These are phyloP conservation scores for Mustela lutreola DNA, from an alignment of 2,113 vertebrate genomes.

Conservation along the genomic window DNA sequence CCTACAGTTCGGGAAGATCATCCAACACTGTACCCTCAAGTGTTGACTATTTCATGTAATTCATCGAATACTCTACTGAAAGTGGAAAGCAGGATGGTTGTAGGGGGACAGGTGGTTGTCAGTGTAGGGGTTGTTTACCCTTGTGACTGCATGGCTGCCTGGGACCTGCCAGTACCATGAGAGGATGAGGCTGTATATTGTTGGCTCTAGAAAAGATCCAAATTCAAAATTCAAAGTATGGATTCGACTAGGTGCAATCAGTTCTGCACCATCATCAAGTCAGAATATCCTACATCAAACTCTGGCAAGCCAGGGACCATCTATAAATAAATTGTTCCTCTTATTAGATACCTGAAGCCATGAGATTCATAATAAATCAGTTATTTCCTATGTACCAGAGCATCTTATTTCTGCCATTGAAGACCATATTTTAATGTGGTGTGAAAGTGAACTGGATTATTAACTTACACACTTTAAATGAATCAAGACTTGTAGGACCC, in stretches of 20 bases:
- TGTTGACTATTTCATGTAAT: not conserved
- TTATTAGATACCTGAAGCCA: not conserved
- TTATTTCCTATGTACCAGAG: not conserved
- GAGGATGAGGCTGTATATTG: not conserved
- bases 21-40: not conserved
- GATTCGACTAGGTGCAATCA: not conserved
- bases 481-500: not conserved
- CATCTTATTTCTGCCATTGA: not conserved
- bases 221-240: not conserved
- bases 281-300: not conserved
- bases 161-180: not conserved
- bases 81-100: not conserved
- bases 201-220: not conserved
- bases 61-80: not conserved
- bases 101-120: not conserved
- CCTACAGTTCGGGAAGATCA: not conserved
- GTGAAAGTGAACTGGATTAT: conserved; percentile 55
- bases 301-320: not conserved
- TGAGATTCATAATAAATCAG: conserved; percentile 14
- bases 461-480: conserved; percentile 42
- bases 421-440: conserved; percentile 36
- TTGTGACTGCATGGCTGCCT: not conserved
- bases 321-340: not conserved
- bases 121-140: not conserved
- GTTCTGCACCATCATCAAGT: not conserved